These are phyloP conservation scores for Epinotia ramella DNA, from an alignment of 2,888 invertebrate species.

Conservation along the genomic window DNA sequence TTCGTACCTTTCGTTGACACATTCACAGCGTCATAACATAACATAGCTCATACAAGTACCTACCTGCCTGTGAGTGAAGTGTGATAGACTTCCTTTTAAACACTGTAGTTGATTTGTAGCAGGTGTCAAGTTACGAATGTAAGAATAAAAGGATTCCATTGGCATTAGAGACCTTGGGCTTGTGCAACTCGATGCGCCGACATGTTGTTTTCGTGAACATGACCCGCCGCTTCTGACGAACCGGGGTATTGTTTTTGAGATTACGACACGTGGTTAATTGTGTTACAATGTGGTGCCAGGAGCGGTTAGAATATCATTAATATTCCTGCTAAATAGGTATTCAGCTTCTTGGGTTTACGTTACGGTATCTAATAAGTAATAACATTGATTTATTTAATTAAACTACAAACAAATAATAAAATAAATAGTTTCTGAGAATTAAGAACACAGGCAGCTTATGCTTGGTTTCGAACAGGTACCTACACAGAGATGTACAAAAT, in stretches of 20 bases:
- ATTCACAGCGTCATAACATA: background rate
- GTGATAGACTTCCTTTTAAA: conserved; percentile 29
- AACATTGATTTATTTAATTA: no score
- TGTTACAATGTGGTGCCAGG: background rate
- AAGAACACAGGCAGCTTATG: no score
- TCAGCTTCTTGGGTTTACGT: background rate
- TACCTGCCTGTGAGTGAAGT: background rate
- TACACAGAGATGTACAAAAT: no score
- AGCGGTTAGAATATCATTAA: background rate
- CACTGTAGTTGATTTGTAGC: conserved; percentile 29
- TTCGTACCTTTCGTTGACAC: background rate
- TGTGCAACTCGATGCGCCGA: conserved; percentile 71
- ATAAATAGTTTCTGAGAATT: no score
- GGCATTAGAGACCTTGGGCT: conserved; percentile 71
- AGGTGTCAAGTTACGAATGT: conserved; percentile 49
- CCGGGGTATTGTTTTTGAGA: conserved; percentile 22
- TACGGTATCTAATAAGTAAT: no score
- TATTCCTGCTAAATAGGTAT: background rate
- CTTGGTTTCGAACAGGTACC: no score
- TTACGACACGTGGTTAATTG: conserved; percentile 29
- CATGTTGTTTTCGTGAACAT: conserved; percentile 65
- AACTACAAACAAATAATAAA: no score
- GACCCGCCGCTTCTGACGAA: conserved; percentile 52
- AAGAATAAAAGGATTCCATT: conserved; percentile 61
- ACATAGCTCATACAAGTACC: background rate